Evolutionary conservation across 2,113 vertebrate species (phyloP).

Genomic region (Heterotis niloticus): DNA sequence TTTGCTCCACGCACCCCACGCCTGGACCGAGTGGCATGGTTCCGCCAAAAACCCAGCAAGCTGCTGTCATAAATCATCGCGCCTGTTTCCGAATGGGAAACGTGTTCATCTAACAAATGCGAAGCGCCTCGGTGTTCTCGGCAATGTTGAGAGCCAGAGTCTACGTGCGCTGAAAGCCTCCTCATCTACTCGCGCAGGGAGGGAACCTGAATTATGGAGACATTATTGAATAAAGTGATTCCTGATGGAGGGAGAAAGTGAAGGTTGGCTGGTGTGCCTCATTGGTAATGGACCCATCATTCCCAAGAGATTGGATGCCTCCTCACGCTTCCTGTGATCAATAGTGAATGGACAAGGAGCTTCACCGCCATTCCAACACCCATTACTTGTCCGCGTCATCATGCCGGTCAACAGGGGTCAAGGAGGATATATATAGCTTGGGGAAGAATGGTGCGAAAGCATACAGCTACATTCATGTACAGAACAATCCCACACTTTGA

Average conservation of each 20-base stretch:
- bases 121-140: not conserved
- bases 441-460: not conserved
- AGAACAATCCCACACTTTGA: not conserved
- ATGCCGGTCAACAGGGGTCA: not conserved
- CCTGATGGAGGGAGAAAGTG: conserved; percentile 22
- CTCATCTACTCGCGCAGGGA: not conserved
- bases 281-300: conserved; percentile 34
- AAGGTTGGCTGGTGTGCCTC: conserved; percentile 2
- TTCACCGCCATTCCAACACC: not conserved
- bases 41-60: not conserved
- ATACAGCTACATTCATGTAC: not conserved
- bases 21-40: not conserved
- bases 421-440: not conserved
- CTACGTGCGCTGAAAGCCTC: not conserved
- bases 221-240: conserved; percentile 38
- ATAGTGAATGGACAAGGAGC: conserved; percentile 4
- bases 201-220: conserved; percentile 37
- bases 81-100: not conserved
- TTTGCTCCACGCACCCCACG: not conserved
- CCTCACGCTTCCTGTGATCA: conserved; percentile 20
- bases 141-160: not conserved
- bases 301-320: not conserved
- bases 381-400: not conserved
- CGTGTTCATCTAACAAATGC: not conserved
- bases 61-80: not conserved